These are phyloP conservation scores for Oncopeltus fasciatus DNA, from an alignment of 1,140 invertebrate genomes.

Conservation along the genomic window DNA sequence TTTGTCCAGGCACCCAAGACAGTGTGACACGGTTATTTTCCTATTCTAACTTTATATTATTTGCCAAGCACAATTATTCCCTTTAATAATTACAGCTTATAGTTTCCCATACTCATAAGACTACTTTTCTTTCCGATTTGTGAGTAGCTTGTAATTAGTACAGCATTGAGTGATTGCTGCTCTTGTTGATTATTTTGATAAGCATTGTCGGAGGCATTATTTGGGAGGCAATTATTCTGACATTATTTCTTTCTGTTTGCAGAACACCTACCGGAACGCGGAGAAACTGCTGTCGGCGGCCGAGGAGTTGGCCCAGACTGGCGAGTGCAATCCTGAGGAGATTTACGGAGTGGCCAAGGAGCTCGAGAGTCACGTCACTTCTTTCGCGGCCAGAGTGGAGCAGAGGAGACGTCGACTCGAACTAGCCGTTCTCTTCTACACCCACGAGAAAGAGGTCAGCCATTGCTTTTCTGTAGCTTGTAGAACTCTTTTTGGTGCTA, in stretches of 20 bases:
- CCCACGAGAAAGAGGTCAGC: slow-evolving; percentile 82
- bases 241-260: slow-evolving; percentile 28
- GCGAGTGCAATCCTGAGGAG: slow-evolving; percentile 89
- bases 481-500: background rate
- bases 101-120: no score
- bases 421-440: slow-evolving; percentile 87
- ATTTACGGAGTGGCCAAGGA: slow-evolving; percentile 86
- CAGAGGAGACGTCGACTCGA: slow-evolving; percentile 77
- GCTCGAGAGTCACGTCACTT: slow-evolving; percentile 78
- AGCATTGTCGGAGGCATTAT: no score
- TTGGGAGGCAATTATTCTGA: background rate
- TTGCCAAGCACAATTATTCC: no score
- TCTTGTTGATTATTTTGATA: no score
- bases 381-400: slow-evolving; percentile 88
- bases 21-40: no score
- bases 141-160: no score
- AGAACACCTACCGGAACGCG: slow-evolving; percentile 98
- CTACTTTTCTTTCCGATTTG: no score
- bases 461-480: background rate
- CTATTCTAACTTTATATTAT: no score
- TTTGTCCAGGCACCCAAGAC: no score
- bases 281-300: slow-evolving; percentile 91
- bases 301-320: slow-evolving; percentile 86
- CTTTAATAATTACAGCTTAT: no score
- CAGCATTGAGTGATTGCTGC: no score